These are phyloP conservation scores for Plumapathes pennacea DNA, from an alignment of 92 coral and sea anemone species.

Conservation along the genomic window DNA sequence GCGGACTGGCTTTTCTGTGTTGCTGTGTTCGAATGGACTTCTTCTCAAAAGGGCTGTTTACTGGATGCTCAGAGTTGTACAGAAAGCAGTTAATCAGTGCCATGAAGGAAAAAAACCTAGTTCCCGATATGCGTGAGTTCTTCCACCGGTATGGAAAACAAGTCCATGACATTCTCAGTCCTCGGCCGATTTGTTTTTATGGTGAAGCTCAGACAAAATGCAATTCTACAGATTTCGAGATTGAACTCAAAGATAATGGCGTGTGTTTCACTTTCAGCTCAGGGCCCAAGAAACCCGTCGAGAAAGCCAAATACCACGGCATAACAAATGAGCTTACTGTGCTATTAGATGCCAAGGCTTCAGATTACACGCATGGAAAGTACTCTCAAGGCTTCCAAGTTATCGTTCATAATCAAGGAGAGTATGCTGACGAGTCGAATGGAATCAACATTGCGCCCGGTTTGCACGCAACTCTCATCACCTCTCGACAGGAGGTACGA, in stretches of 20 bases:
- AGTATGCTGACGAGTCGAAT: not conserved
- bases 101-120: not conserved
- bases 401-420: slow-evolving; percentile 35
- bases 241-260: slow-evolving; percentile 7
- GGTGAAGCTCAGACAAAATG: not conserved
- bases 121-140: slow-evolving; percentile 19
- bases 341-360: slow-evolving; percentile 2
- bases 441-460: slow-evolving; percentile 20
- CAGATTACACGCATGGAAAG: slow-evolving; percentile 17
- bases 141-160: slow-evolving; percentile 3
- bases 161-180: not conserved
- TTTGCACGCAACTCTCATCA: slow-evolving; percentile 1
- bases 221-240: slow-evolving; percentile 5
- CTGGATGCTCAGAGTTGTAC: slow-evolving; percentile 10
- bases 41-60: not conserved
- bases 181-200: not conserved
- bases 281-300: slow-evolving; percentile 1
- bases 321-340: slow-evolving; percentile 13
- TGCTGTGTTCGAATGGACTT: slow-evolving; percentile 1
- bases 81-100: not conserved
- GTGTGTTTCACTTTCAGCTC: slow-evolving; percentile 44
- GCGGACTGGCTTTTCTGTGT: slow-evolving; percentile 36
- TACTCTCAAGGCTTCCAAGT: slow-evolving; percentile 23
- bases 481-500: slow-evolving; percentile 8
- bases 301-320: not conserved